Conservation (phyloP, 35 echinoderm and acorn worm genomes). For the Heliocidaris erythrogramma region DNA sequence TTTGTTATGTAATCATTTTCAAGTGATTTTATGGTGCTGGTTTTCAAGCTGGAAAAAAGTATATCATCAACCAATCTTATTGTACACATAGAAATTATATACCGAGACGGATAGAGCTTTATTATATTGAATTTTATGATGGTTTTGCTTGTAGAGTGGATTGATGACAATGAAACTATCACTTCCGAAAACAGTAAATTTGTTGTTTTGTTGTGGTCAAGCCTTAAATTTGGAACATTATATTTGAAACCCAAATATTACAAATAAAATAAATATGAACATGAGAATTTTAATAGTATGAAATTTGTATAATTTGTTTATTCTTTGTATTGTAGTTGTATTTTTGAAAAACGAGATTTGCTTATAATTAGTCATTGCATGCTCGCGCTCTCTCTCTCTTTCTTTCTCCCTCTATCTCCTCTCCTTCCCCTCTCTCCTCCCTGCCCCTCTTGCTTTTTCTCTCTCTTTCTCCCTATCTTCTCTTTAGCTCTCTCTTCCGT, state of each 20-base stretch:
- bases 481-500: too few relatives aligned
- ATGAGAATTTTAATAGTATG: neutral
- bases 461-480: too few relatives aligned
- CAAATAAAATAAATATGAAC: neutral
- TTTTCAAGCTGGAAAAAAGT: neutral
- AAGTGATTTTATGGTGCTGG: neutral
- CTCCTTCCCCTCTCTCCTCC: too few relatives aligned
- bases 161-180: neutral
- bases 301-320: neutral
- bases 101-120: neutral
- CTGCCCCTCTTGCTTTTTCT: too few relatives aligned
- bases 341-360: too few relatives aligned
- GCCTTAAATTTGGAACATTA: neutral
- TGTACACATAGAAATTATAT: neutral
- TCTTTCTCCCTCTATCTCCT: too few relatives aligned
- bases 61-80: neutral
- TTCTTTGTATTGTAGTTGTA: too few relatives aligned
- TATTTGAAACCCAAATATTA: slow-evolving; percentile 13
- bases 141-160: neutral
- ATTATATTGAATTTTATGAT: neutral
- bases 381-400: too few relatives aligned
- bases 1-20: neutral
- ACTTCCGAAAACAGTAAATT: neutral
- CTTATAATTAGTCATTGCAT: too few relatives aligned
- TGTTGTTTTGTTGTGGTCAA: neutral